A percentile compares a stretch with the other conserved stretches of the same genome.
These are phyloP conservation scores for Onychorhynchus coronatus DNA, from an alignment of 2,113 vertebrate genomes.

Conservation along the genomic window DNA sequence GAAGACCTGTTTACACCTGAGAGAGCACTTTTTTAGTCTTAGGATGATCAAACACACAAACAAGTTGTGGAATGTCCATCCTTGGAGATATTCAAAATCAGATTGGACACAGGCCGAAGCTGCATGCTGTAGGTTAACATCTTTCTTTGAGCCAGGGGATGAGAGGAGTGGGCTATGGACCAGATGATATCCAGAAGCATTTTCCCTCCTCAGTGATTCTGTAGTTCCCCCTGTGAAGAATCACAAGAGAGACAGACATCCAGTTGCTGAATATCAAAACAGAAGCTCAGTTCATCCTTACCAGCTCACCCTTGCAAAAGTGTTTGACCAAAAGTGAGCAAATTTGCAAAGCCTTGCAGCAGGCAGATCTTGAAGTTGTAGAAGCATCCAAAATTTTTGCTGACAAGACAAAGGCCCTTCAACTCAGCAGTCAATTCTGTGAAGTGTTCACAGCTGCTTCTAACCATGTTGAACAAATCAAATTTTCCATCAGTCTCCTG, in stretches of 20 bases:
- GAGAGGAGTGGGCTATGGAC: accelerated
- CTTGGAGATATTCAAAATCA: background rate
- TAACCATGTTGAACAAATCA: constrained; percentile 6
- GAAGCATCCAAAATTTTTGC: background rate
- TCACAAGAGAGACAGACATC: background rate
- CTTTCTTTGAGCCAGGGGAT: accelerated
- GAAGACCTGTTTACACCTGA: background rate
- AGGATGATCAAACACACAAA: background rate
- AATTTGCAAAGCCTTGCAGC: background rate
- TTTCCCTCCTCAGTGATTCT: background rate
- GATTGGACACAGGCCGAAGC: background rate
- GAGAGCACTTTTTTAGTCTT: background rate
- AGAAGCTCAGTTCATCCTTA: background rate
- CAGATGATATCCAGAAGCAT: background rate
- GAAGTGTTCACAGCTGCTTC: constrained; percentile 53
- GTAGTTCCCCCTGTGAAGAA: background rate
- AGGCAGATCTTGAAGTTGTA: background rate
- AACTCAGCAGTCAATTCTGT: constrained; percentile 12
- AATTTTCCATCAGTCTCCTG: background rate
- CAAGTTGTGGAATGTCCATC: background rate
- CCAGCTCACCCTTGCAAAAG: background rate
- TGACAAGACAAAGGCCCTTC: background rate
- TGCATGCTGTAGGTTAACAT: background rate
- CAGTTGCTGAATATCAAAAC: background rate
- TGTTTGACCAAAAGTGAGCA: background rate